Percentiles rank a stretch among this genome's conserved stretches.
Conservation (phyloP, 1,140 invertebrate genomes). For the Teleopsis dalmanni region DNA sequence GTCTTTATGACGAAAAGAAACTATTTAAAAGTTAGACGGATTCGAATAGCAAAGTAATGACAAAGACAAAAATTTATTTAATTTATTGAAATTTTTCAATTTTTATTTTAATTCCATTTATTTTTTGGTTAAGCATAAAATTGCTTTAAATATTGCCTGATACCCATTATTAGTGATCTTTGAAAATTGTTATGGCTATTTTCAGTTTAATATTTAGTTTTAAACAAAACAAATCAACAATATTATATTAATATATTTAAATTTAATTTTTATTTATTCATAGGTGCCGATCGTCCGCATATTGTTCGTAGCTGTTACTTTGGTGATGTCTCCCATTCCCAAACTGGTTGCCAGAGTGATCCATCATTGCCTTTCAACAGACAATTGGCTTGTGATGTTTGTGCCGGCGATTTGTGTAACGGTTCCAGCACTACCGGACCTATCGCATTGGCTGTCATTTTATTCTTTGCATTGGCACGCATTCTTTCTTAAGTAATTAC, state of each 20-base stretch:
- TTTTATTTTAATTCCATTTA: too few relatives aligned
- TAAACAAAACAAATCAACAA: too few relatives aligned
- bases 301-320: conserved; percentile 32
- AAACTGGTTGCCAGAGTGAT: conserved; percentile 26
- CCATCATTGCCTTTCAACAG: conserved; percentile 20
- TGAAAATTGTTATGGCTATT: too few relatives aligned
- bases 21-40: too few relatives aligned
- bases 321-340: conserved; percentile 23
- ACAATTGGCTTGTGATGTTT: conserved; percentile 33
- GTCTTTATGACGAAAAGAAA: too few relatives aligned
- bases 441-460: conserved; percentile 23
- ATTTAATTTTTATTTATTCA: conserved; percentile 1
- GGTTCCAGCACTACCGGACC: conserved; percentile 25
- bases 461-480: conserved; percentile 32
- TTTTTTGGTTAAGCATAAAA: too few relatives aligned
- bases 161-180: too few relatives aligned
- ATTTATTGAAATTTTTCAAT: too few relatives aligned
- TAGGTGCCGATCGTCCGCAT: conserved; percentile 21
- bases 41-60: too few relatives aligned
- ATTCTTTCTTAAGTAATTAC: conserved; percentile 22
- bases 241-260: not conserved
- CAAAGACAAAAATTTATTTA: too few relatives aligned
- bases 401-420: conserved; percentile 33
- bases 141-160: too few relatives aligned
- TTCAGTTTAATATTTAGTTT: too few relatives aligned